These are phyloP conservation scores for Xanthorhoe designata DNA, from an alignment of 2,888 invertebrate species.

Conservation along the genomic window DNA sequence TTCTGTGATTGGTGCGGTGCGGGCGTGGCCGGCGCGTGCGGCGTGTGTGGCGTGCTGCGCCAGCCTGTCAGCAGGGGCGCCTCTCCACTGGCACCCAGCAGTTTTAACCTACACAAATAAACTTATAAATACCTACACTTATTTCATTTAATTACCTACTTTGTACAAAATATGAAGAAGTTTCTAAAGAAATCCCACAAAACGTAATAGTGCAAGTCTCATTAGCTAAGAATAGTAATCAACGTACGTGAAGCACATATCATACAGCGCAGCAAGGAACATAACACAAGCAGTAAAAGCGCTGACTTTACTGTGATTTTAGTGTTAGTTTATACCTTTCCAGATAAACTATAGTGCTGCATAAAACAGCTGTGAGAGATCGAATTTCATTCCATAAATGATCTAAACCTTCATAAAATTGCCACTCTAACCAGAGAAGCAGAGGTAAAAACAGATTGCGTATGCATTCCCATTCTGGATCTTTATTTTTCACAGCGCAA, in stretches of 20 bases:
- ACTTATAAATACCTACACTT: too few relatives aligned
- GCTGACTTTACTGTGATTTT: conserved; percentile 41
- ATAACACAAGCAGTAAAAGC: conserved; percentile 38
- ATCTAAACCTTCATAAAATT: conserved; percentile 24
- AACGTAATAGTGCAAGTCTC: not conserved
- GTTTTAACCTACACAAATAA: conserved; percentile 83
- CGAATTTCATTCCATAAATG: conserved; percentile 39
- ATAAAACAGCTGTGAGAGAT: conserved; percentile 41
- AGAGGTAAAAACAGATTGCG: conserved; percentile 22
- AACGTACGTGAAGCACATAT: not conserved
- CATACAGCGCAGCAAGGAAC: conserved; percentile 24
- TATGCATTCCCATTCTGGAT: not conserved
- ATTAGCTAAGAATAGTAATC: not conserved
- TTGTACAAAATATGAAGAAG: not conserved
- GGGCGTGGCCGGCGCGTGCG: conserved; percentile 78
- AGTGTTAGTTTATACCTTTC: conserved; percentile 42
- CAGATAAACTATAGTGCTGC: conserved; percentile 41
- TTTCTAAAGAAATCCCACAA: not conserved
- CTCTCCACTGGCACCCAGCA: conserved; percentile 90
- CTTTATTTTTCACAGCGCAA: conserved; percentile 24
- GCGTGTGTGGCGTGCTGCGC: conserved; percentile 84
- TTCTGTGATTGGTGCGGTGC: conserved; percentile 82
- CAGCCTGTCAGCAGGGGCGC: conserved; percentile 90
- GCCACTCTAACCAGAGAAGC: conserved; percentile 25
- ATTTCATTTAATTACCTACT: too few relatives aligned